Evolutionary conservation across 2,888 invertebrate genomes (phyloP).

Genomic region (Marasmarcha lunaedactyla): DNA sequence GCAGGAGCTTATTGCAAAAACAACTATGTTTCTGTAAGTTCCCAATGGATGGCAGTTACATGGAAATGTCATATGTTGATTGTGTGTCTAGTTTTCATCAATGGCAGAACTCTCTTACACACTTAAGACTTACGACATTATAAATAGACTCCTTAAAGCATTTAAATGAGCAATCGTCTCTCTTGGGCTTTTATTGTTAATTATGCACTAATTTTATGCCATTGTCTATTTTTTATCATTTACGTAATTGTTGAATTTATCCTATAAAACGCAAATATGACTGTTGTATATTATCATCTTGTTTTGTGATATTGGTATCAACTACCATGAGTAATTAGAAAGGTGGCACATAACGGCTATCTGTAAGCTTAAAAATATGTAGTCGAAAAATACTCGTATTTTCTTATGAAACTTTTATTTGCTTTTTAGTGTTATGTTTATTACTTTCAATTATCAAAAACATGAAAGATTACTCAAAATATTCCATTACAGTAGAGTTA

Average conservation of each 20-base stretch:
- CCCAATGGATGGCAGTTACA: no score
- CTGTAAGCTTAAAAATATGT: neutral
- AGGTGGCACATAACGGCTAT: neutral
- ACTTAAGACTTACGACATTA: no score
- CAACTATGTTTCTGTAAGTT: no score
- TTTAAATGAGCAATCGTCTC: neutral
- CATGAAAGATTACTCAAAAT: no score
- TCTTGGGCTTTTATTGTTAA: neutral
- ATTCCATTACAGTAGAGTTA: no score
- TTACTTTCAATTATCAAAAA: no score
- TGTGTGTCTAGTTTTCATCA: no score
- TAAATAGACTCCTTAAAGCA: neutral
- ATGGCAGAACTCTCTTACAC: no score
- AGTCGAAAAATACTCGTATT: neutral
- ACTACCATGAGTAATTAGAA: neutral
- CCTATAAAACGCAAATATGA: constrained; percentile 3
- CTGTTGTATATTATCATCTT: neutral
- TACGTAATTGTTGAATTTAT: constrained; percentile 3
- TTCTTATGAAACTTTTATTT: neutral
- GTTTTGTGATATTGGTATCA: neutral
- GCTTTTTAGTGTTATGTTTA: no score
- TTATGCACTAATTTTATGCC: constrained; percentile 1
- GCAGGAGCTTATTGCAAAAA: no score
- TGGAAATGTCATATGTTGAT: no score
- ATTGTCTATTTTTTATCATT: constrained; percentile 2